Conservation (phyloP, 2,113 vertebrate species). For the Cyanoderma ruficeps region DNA sequence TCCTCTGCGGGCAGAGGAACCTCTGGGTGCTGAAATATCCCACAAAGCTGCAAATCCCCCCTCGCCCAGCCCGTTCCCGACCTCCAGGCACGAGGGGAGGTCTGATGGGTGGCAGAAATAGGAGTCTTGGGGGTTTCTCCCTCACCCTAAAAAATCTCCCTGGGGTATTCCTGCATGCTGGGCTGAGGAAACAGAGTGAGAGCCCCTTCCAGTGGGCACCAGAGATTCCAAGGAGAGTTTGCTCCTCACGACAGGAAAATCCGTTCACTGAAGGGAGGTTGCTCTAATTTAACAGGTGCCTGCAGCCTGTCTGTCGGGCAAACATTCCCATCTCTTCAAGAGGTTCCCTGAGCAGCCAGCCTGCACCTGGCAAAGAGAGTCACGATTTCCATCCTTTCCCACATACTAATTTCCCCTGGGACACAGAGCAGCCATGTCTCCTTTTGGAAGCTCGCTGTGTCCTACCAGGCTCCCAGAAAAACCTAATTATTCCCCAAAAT, state of each 20-base stretch:
- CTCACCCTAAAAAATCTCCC: background rate
- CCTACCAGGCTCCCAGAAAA: background rate
- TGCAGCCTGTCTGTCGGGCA: background rate
- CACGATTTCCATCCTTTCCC: background rate
- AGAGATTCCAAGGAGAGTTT: background rate
- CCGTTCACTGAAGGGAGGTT: background rate
- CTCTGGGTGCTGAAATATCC: background rate
- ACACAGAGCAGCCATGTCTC: background rate
- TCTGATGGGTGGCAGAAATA: background rate
- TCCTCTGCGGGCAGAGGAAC: background rate
- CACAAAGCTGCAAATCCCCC: background rate
- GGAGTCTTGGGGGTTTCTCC: background rate
- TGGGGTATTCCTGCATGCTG: fast-evolving
- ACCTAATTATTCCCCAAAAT: background rate
- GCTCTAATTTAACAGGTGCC: background rate
- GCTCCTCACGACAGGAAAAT: background rate
- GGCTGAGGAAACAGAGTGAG: background rate
- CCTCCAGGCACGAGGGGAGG: too few species aligned
- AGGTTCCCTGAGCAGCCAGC: background rate
- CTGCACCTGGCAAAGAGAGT: background rate
- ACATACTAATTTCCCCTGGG: background rate
- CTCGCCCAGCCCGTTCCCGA: fast-evolving
- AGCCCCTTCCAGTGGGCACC: background rate
- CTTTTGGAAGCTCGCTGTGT: background rate
- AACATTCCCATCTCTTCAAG: background rate